Percentiles rank a stretch among this genome's conserved stretches.
Evolutionary conservation across 1,140 invertebrate genomes (phyloP).

Genomic region (Papilio dardanus): DNA sequence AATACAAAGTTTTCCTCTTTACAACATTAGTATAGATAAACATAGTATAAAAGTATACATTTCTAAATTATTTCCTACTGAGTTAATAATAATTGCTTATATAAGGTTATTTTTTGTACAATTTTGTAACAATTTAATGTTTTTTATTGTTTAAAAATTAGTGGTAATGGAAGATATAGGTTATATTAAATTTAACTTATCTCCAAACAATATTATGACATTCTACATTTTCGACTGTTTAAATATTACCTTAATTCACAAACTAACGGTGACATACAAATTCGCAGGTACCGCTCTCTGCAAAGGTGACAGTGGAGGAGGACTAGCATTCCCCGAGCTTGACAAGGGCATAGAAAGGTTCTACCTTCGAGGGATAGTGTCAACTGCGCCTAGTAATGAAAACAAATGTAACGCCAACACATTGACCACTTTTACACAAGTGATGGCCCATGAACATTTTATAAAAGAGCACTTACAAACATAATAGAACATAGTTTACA

Average conservation of each 20-base stretch:
- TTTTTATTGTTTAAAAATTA: too few species aligned
- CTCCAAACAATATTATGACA: not conserved
- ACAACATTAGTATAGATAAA: too few species aligned
- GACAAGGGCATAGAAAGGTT: slow-evolving; percentile 42
- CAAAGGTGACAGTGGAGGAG: slow-evolving; percentile 44
- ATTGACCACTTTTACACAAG: slow-evolving; percentile 48
- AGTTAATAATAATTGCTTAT: too few species aligned
- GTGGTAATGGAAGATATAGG: too few species aligned
- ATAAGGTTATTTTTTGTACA: too few species aligned
- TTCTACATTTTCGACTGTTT: not conserved
- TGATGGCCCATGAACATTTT: slow-evolving; percentile 39
- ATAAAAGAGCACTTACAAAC: slow-evolving; percentile 31
- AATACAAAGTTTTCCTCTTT: too few species aligned
- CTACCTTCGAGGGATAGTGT: slow-evolving; percentile 56
- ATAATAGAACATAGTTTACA: too few species aligned
- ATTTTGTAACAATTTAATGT: too few species aligned
- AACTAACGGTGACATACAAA: not conserved
- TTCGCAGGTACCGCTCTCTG: slow-evolving; percentile 48
- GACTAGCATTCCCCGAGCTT: slow-evolving; percentile 45
- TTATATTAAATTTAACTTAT: not conserved
- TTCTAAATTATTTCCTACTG: too few species aligned
- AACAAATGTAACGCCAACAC: slow-evolving; percentile 42
- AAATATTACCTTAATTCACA: not conserved
- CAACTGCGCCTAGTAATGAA: slow-evolving; percentile 45
- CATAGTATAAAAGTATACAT: too few species aligned